These are phyloP conservation scores for Semnornis frantzii DNA, from an alignment of 2,113 vertebrate genomes.

Conservation along the genomic window DNA sequence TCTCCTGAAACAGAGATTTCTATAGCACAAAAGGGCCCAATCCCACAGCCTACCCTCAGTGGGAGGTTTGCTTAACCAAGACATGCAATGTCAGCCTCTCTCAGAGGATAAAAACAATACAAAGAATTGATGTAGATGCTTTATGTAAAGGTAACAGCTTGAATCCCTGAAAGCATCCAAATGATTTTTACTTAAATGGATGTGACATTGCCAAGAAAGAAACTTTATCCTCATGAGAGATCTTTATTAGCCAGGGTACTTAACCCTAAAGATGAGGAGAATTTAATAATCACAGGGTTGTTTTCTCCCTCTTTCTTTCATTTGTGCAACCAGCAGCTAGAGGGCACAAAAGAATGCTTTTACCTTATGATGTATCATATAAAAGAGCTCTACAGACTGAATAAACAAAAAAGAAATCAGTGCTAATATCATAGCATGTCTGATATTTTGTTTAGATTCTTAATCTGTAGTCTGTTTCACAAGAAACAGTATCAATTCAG, in stretches of 20 bases:
- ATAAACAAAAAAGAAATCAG: constrained; percentile 58
- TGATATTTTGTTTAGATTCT: constrained; percentile 18
- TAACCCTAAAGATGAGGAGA: constrained; percentile 68
- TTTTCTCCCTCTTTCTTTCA: constrained; percentile 69
- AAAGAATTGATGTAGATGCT: constrained; percentile 41
- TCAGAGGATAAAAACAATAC: constrained; percentile 49
- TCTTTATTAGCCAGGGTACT: constrained; percentile 60
- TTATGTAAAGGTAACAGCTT: constrained; percentile 63
- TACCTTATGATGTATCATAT: constrained; percentile 67
- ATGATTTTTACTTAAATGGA: constrained; percentile 68
- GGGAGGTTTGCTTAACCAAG: constrained; percentile 48
- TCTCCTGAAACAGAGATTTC: not conserved
- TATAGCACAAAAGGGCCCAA: constrained; percentile 15
- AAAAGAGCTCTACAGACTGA: constrained; percentile 43
- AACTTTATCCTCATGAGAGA: constrained; percentile 58
- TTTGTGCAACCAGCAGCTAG: constrained; percentile 80
- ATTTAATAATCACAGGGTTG: constrained; percentile 73
- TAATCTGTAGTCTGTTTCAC: not conserved
- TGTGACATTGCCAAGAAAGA: constrained; percentile 59
- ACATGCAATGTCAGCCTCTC: constrained; percentile 55
- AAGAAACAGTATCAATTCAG: not conserved
- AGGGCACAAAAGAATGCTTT: constrained; percentile 85
- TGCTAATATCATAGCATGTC: constrained; percentile 4
- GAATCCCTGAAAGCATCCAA: constrained; percentile 55
- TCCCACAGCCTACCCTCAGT: constrained; percentile 23